Evolutionary conservation across 2,113 vertebrate species (phyloP).

Genomic region (Phalacrocorax pelagicus): DNA sequence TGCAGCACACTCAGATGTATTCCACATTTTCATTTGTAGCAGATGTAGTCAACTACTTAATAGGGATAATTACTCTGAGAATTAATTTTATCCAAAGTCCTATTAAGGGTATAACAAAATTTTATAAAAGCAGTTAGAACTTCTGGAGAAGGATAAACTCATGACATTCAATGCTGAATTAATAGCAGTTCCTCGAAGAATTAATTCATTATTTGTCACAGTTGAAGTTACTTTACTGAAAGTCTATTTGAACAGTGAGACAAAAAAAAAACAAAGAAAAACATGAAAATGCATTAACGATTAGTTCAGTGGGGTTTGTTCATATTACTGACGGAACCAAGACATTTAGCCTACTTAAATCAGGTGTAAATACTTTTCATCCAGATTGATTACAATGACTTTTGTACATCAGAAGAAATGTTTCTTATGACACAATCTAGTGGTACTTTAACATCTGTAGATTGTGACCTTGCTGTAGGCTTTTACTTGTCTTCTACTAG

Average conservation of each 20-base stretch:
- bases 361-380: not conserved
- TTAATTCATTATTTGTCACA: conserved; percentile 14
- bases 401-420: not conserved
- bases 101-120: not conserved
- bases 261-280: not conserved
- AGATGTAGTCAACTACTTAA: not conserved
- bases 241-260: not conserved
- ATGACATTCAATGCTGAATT: conserved; percentile 14
- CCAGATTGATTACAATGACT: not conserved
- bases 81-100: not conserved
- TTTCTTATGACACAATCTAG: not conserved
- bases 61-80: not conserved
- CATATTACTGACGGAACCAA: not conserved
- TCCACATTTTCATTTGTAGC: not conserved
- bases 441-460: not conserved
- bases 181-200: conserved; percentile 26
- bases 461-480: not conserved
- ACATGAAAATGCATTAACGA: not conserved
- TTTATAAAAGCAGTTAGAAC: conserved; percentile 35
- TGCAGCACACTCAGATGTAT: not conserved
- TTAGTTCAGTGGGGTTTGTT: not conserved
- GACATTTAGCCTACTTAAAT: not conserved
- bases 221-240: not conserved
- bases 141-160: conserved; percentile 20
- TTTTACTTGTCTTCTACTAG: not conserved